Conservation (phyloP, 2,797 vertebrate species). For the Cuculus canorus region DNA sequence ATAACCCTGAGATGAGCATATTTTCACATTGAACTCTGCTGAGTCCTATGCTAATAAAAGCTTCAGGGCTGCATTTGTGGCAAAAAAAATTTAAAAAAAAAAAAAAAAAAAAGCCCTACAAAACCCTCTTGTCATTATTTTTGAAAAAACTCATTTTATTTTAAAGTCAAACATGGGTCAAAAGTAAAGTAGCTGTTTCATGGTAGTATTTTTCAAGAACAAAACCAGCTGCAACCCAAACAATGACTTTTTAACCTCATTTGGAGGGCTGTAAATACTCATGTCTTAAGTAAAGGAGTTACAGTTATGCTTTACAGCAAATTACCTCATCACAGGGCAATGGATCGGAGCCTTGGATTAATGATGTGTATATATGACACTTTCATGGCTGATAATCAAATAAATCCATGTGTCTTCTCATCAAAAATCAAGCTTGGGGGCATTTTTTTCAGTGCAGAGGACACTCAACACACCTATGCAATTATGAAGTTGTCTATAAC, state of each 20-base stretch:
- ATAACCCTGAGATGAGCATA: neutral
- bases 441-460: neutral
- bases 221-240: neutral
- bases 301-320: neutral
- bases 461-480: neutral
- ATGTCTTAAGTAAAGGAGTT: neutral
- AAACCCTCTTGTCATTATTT: neutral
- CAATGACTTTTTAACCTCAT: neutral
- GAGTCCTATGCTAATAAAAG: neutral
- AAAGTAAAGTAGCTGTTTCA: neutral
- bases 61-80: neutral
- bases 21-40: neutral
- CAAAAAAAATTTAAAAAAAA: neutral
- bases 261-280: neutral
- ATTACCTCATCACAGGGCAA: neutral
- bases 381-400: neutral
- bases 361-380: neutral
- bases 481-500: neutral
- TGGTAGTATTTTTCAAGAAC: neutral
- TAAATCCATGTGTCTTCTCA: neutral
- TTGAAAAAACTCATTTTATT: neutral
- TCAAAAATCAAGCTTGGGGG: neutral
- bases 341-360: neutral
- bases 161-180: neutral
- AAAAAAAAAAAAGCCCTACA: neutral